phyloP scores from a whole-genome alignment of 2,113 vertebrate genomes.

The Myrmecophaga tridactyla region DNA sequence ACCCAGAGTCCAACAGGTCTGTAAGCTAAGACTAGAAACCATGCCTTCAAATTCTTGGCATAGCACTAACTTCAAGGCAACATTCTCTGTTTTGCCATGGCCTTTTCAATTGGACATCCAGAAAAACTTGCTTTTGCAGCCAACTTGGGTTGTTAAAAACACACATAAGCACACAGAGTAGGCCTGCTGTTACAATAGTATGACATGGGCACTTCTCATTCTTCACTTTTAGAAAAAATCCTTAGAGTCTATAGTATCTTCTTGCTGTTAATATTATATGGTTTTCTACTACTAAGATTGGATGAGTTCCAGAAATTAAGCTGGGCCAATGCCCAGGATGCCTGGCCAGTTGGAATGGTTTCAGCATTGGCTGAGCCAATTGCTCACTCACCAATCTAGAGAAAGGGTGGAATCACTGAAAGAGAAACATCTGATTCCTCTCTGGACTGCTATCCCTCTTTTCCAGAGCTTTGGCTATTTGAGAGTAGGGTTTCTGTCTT shows the following conservation, averaged over 20 bases:
- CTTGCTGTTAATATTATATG: neutral
- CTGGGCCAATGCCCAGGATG: neutral
- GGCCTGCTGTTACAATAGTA: neutral
- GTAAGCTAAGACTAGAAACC: neutral
- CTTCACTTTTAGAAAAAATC: neutral
- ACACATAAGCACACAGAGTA: neutral
- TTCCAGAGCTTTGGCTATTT: neutral
- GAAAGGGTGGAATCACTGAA: neutral
- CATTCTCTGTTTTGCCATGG: neutral
- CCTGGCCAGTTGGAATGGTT: slow-evolving; percentile 29
- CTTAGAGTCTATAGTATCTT: neutral
- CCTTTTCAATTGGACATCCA: neutral
- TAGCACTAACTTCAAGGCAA: neutral
- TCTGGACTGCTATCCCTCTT: neutral
- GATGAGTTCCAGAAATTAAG: slow-evolving; percentile 54
- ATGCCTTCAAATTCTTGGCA: neutral
- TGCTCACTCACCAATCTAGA: neutral
- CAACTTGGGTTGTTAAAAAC: neutral
- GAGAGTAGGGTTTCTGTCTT: neutral
- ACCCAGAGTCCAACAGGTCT: neutral
- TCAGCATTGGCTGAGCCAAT: neutral
- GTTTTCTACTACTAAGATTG: neutral
- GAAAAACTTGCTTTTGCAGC: neutral
- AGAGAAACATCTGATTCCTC: neutral
- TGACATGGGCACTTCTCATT: neutral